phyloP scores from a whole-genome alignment of 2,113 vertebrate genomes.

The Vulpes lagopus region DNA sequence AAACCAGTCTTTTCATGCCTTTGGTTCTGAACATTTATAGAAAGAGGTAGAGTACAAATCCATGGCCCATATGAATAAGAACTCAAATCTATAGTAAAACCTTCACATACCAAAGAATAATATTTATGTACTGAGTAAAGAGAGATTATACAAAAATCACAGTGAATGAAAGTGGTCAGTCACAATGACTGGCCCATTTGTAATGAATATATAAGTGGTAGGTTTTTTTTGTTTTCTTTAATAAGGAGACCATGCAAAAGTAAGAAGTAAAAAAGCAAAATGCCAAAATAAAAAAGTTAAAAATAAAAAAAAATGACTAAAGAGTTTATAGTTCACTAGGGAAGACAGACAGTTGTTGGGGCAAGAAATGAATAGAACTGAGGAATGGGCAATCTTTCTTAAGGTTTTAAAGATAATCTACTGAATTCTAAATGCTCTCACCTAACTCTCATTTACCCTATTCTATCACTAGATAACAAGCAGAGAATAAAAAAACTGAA shows the following conservation, averaged over 20 bases:
- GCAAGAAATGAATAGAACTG: not conserved
- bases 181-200: not conserved
- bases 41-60: constrained; percentile 1
- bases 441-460: not conserved
- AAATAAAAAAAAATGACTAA: constrained; percentile 17
- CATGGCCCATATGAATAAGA: not conserved
- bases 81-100: constrained; percentile 31
- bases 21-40: not conserved
- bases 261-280: constrained; percentile 51
- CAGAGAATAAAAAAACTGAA: constrained; percentile 21
- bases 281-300: constrained; percentile 14
- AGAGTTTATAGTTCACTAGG: not conserved
- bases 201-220: constrained; percentile 33
- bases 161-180: constrained; percentile 51
- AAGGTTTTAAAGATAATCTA: constrained; percentile 9
- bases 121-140: constrained; percentile 59
- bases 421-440: constrained; percentile 39
- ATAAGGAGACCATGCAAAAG: not conserved
- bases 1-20: constrained; percentile 8
- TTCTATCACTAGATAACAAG: constrained; percentile 31
- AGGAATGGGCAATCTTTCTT: constrained; percentile 31
- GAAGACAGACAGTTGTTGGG: not conserved
- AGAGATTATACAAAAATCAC: constrained; percentile 51
- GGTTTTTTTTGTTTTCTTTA: not conserved
- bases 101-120: constrained; percentile 48